Percentiles rank a stretch among this genome's conserved stretches.
Evolutionary conservation across 1,140 invertebrate genomes (phyloP).

Genomic region (Meloidogyne exigua): DNA sequence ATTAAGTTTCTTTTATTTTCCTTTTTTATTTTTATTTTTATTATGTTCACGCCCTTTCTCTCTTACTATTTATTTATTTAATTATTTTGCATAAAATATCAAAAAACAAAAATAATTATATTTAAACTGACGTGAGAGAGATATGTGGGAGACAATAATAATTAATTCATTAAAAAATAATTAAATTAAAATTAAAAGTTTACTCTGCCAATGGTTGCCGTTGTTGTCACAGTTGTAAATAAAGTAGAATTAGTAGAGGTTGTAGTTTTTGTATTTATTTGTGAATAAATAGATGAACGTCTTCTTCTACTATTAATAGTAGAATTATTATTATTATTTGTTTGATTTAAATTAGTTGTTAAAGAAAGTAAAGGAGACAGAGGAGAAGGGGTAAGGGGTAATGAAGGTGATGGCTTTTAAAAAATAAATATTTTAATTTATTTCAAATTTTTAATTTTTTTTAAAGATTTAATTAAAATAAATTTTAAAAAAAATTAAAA

Average conservation of each 20-base stretch:
- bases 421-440: too few species aligned
- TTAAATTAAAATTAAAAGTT: not conserved
- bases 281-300: not conserved
- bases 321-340: too few species aligned
- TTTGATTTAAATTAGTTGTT: too few species aligned
- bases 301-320: not conserved
- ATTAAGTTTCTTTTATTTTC: not conserved
- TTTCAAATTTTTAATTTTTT: too few species aligned
- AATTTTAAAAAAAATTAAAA: too few species aligned
- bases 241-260: not conserved
- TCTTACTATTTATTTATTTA: too few species aligned
- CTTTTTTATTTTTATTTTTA: not conserved
- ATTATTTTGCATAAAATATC: not conserved
- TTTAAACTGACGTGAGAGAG: not conserved
- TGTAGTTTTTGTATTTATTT: not conserved
- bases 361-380: too few species aligned
- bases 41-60: not conserved
- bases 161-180: not conserved
- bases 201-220: not conserved
- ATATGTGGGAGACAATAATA: not conserved
- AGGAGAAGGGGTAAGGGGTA: too few species aligned
- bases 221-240: not conserved
- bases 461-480: too few species aligned
- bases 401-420: too few species aligned
- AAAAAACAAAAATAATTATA: not conserved